phyloP scores from a whole-genome alignment of 2,797 vertebrate species.

The Ispidina lecontei region DNA sequence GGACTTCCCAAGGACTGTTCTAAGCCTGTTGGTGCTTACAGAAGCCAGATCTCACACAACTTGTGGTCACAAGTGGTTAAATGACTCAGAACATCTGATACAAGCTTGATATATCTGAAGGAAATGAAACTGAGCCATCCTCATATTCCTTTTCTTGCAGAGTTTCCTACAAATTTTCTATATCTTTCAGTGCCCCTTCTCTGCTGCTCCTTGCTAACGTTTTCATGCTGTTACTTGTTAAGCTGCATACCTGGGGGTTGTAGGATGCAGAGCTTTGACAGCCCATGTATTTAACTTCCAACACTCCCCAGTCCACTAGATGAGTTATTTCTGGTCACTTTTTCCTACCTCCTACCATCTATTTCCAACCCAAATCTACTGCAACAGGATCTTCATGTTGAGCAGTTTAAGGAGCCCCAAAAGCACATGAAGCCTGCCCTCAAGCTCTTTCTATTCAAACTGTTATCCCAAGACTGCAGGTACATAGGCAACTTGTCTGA shows the following conservation, averaged over 20 bases:
- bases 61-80: background rate
- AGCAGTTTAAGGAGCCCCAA: background rate
- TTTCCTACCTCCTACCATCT: background rate
- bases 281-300: background rate
- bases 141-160: background rate
- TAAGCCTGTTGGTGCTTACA: background rate
- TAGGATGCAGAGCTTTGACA: background rate
- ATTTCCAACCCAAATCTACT: background rate
- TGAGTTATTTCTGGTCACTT: background rate
- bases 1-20: background rate
- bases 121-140: background rate
- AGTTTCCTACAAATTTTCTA: background rate
- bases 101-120: background rate
- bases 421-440: background rate
- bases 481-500: background rate
- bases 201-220: background rate
- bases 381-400: background rate
- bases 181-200: background rate
- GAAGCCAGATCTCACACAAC: background rate
- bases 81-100: background rate
- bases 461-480: background rate
- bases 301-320: background rate
- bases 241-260: background rate
- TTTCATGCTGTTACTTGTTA: background rate
- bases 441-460: background rate